Conservation (phyloP, 1,140 invertebrate genomes). For the Pseudobourletiella spinata region DNA sequence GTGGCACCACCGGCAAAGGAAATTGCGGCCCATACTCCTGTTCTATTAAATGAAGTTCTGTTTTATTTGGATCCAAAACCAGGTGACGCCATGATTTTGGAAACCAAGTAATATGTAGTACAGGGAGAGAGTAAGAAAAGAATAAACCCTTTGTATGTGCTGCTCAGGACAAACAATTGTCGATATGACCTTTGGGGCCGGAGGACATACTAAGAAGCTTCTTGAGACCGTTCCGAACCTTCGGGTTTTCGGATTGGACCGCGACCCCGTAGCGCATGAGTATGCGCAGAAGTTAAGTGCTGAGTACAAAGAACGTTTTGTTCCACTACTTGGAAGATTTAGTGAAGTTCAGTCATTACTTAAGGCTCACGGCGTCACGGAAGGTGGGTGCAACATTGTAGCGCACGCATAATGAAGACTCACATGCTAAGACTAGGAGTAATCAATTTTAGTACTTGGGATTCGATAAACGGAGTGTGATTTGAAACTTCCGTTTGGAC, state of each 20-base stretch:
- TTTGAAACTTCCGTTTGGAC: background rate
- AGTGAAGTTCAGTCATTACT: conserved; percentile 71
- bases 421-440: background rate
- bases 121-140: too few relatives aligned
- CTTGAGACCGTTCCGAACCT: conserved; percentile 48
- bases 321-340: conserved; percentile 73
- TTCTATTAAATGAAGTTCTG: conserved; percentile 60
- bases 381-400: too few relatives aligned
- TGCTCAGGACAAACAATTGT: conserved; percentile 46
- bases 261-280: conserved; percentile 69
- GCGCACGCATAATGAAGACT: too few relatives aligned
- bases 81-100: too few relatives aligned
- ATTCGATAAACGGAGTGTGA: too few relatives aligned
- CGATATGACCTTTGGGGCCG: conserved; percentile 91
- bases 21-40: conserved; percentile 53
- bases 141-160: too few relatives aligned
- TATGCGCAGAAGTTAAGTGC: conserved; percentile 54
- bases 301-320: conserved; percentile 58
- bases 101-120: too few relatives aligned
- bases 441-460: too few relatives aligned
- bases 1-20: background rate
- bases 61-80: conserved; percentile 54
- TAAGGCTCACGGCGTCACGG: conserved; percentile 47
- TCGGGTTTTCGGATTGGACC: conserved; percentile 70
- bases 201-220: conserved; percentile 68